phyloP scores from a whole-genome alignment of 2,888 invertebrate genomes.

The Resseliella maxima region DNA sequence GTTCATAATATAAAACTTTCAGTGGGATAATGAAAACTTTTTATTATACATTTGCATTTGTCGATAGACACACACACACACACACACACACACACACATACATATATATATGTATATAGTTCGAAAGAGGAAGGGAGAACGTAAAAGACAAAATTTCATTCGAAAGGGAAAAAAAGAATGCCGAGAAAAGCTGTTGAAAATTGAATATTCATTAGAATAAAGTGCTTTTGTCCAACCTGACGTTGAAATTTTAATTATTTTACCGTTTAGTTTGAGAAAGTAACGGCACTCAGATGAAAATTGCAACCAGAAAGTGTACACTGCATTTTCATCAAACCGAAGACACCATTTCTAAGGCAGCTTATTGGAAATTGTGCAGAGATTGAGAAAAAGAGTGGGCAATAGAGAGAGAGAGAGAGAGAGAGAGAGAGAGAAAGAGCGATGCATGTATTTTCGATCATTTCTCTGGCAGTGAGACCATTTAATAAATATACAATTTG shows the following conservation, averaged over 20 bases:
- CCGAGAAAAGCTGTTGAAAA: not conserved
- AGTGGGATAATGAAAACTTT: constrained; percentile 13
- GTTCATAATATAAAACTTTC: not conserved
- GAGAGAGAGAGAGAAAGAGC: no score
- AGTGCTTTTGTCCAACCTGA: constrained; percentile 53
- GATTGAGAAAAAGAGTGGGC: no score
- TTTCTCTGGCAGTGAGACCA: not conserved
- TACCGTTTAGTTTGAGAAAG: constrained; percentile 14
- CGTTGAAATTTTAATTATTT: constrained; percentile 51
- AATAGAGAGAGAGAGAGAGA: no score
- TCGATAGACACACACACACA: not conserved
- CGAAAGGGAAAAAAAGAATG: not conserved
- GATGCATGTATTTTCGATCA: not conserved
- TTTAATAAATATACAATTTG: constrained; percentile 2
- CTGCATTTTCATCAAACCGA: not conserved
- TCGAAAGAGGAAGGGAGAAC: no score
- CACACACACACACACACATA: not conserved
- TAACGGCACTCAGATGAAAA: not conserved
- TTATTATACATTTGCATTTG: constrained; percentile 5
- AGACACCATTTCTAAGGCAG: not conserved
- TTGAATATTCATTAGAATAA: constrained; percentile 53
- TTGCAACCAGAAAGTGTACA: not conserved
- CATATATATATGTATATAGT: no score
- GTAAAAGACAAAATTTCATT: no score
- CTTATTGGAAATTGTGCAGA: not conserved